Evolutionary conservation across 1,140 invertebrate genomes (phyloP).

Genomic region (Neodiprion virginianus): DNA sequence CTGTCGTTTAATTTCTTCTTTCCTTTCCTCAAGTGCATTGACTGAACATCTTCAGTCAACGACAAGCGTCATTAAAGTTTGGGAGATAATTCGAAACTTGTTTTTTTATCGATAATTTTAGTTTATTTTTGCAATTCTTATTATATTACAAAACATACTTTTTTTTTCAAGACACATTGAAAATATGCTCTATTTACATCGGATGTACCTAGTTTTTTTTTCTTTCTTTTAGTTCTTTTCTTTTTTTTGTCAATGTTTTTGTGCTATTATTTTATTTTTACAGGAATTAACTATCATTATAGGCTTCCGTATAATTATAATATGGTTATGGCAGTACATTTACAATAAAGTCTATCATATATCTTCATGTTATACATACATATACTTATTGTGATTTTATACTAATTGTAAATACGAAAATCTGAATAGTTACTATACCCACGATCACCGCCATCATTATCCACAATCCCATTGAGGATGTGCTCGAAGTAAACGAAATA

Average conservation of each 20-base stretch:
- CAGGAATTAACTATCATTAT: conserved; percentile 54
- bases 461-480: no score
- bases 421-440: conserved; percentile 6
- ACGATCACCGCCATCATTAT: no score
- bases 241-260: conserved; percentile 41
- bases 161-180: conserved; percentile 56
- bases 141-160: conserved; percentile 63
- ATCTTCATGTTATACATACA: conserved; percentile 48
- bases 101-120: conserved; percentile 52
- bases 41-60: neutral
- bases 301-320: conserved; percentile 55
- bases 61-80: neutral
- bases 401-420: conserved; percentile 46
- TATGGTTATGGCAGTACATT: conserved; percentile 63
- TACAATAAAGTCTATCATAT: conserved; percentile 58
- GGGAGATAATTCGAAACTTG: neutral
- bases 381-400: conserved; percentile 43
- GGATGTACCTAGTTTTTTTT: conserved; percentile 51
- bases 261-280: conserved; percentile 40
- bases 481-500: conserved; percentile 38
- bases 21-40: neutral
- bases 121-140: conserved; percentile 58
- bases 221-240: conserved; percentile 40
- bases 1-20: neutral
- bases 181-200: conserved; percentile 62